phyloP scores from a whole-genome alignment of 1,140 invertebrate species.

The Vanessa tameamea region DNA sequence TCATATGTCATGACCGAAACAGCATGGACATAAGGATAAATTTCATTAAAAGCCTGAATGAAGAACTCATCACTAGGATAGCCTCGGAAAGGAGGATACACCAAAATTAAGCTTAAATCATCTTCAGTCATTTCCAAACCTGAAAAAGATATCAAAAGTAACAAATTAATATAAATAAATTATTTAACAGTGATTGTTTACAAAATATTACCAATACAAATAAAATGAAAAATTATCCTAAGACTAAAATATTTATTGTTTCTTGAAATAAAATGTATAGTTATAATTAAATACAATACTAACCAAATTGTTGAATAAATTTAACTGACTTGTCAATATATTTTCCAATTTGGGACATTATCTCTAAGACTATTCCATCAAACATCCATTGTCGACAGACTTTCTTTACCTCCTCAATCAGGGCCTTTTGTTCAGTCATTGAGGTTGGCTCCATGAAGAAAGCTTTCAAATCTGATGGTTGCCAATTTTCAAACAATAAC shows the following conservation, averaged over 20 bases:
- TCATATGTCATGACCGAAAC: constrained; percentile 98
- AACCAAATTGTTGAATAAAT: constrained; percentile 84
- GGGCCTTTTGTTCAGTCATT: constrained; percentile 81
- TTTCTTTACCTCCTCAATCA: constrained; percentile 83
- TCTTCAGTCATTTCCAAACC: constrained; percentile 75
- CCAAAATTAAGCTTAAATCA: constrained; percentile 87
- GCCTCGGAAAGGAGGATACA: constrained; percentile 90
- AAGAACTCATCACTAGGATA: constrained; percentile 87
- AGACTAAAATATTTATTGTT: no score
- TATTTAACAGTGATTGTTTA: no score
- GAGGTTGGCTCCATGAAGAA: constrained; percentile 82
- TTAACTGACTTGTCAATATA: constrained; percentile 83
- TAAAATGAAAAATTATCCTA: no score
- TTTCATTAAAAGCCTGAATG: constrained; percentile 87
- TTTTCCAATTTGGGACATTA: constrained; percentile 91
- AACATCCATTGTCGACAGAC: constrained; percentile 86
- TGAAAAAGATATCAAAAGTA: constrained; percentile 31
- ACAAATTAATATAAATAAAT: no score
- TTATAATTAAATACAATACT: constrained; percentile 30
- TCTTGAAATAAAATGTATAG: constrained; percentile 3
- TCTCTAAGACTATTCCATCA: constrained; percentile 93
- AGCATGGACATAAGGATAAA: constrained; percentile 88
- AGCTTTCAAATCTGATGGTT: constrained; percentile 84
- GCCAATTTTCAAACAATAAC: constrained; percentile 93
- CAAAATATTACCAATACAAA: no score